These are phyloP conservation scores for Phenganax subtilis DNA, from an alignment of 92 coral and sea anemone genomes.

Conservation along the genomic window DNA sequence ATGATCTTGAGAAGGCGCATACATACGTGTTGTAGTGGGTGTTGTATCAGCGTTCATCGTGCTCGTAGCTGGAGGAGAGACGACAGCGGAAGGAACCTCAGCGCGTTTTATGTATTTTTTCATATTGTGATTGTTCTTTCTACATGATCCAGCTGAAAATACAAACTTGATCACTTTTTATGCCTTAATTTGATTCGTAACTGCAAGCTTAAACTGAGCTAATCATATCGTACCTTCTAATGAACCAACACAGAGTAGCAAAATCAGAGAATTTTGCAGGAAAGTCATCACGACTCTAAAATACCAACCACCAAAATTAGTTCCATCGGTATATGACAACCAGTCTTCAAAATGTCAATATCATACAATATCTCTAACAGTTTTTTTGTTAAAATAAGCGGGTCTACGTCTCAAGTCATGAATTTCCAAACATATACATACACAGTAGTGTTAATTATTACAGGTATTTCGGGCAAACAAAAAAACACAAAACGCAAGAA, in stretches of 20 bases:
- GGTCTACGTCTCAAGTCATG: too few relatives aligned
- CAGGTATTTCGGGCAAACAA: too few relatives aligned
- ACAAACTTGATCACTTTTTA: too few relatives aligned
- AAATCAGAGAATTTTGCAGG: slow-evolving; percentile 2
- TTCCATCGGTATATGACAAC: neutral
- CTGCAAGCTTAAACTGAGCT: neutral
- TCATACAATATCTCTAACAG: too few relatives aligned
- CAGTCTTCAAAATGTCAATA: too few relatives aligned
- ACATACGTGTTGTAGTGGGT: slow-evolving; percentile 26
- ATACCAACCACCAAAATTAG: neutral
- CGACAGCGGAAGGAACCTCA: slow-evolving; percentile 34
- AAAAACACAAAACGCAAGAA: too few relatives aligned
- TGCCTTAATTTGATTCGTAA: too few relatives aligned
- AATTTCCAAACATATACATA: too few relatives aligned
- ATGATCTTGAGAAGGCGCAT: neutral
- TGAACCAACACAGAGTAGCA: neutral
- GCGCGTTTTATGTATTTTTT: slow-evolving; percentile 12
- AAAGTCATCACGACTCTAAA: slow-evolving; percentile 36
- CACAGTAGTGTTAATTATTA: too few relatives aligned
- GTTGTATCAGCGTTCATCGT: slow-evolving; percentile 18
- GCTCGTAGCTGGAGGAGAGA: slow-evolving; percentile 25
- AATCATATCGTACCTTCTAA: slow-evolving; percentile 17
- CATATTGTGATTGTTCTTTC: slow-evolving; percentile 13
- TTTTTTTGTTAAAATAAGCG: too few relatives aligned
- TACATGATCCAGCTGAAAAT: slow-evolving; percentile 3